Evolutionary conservation across 1,140 invertebrate species (phyloP).

Genomic region (Chrysomallon squamiferum): DNA sequence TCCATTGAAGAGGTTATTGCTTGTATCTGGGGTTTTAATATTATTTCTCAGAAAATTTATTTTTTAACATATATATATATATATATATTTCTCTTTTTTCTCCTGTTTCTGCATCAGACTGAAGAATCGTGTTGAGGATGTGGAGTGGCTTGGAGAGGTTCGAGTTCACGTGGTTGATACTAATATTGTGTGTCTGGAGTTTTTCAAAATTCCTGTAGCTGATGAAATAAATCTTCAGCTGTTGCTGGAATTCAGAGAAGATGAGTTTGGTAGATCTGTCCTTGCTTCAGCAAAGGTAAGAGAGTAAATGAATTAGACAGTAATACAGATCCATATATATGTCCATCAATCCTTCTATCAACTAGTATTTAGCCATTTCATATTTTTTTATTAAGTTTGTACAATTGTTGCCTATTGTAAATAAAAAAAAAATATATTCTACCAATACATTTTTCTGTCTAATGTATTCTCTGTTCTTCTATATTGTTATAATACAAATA

Average conservation of each 20-base stretch:
- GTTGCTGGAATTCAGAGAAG: neutral
- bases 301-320: neutral
- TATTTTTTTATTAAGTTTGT: no score
- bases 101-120: conserved; percentile 1
- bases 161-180: neutral
- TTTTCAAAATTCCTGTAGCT: neutral
- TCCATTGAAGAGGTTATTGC: no score
- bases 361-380: neutral
- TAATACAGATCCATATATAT: neutral
- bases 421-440: neutral
- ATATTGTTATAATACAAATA: no score
- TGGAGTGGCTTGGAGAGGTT: conserved; percentile 5
- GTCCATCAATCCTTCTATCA: neutral
- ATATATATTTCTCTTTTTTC: no score
- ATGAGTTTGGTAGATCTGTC: neutral
- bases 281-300: neutral
- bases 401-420: neutral
- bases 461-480: neutral
- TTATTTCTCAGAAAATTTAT: no score
- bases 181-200: neutral
- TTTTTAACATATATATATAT: no score
- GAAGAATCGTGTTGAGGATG: conserved; percentile 1
- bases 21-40: no score
- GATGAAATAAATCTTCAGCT: neutral
- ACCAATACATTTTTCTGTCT: neutral